Conservation (phyloP, 1,140 invertebrate species). For the Megalonaias nervosa region DNA sequence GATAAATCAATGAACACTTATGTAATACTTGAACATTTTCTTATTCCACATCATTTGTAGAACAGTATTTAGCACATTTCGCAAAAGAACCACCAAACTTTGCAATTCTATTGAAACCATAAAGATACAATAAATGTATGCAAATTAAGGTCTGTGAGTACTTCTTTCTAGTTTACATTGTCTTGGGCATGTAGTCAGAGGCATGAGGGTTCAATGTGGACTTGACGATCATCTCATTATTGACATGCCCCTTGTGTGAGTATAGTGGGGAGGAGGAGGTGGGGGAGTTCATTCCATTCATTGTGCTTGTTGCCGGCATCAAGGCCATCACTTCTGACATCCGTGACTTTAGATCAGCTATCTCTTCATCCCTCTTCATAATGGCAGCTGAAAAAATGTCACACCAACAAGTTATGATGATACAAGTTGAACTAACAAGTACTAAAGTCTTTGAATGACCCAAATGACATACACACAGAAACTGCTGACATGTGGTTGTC, state of each 20-base stretch:
- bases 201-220: constrained; percentile 93
- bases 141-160: not conserved
- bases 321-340: constrained; percentile 90
- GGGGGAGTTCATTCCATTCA: constrained; percentile 60
- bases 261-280: constrained; percentile 62
- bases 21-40: too few species aligned
- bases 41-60: too few species aligned
- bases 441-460: too few species aligned
- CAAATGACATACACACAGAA: too few species aligned
- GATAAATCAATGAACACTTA: too few species aligned
- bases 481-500: too few species aligned
- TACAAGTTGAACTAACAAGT: too few species aligned
- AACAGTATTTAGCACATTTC: too few species aligned
- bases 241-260: constrained; percentile 66
- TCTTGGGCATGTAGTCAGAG: constrained; percentile 86
- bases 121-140: too few species aligned
- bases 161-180: constrained; percentile 17
- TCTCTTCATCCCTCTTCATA: constrained; percentile 88
- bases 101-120: too few species aligned
- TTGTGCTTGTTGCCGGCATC: constrained; percentile 78
- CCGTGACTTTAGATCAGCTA: constrained; percentile 90
- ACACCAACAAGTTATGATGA: too few species aligned
- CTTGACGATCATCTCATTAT: constrained; percentile 59
- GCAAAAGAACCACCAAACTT: too few species aligned
- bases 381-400: constrained; percentile 78